These are phyloP conservation scores for Pluvianellus socialis DNA, from an alignment of 2,113 vertebrate genomes.

Conservation along the genomic window DNA sequence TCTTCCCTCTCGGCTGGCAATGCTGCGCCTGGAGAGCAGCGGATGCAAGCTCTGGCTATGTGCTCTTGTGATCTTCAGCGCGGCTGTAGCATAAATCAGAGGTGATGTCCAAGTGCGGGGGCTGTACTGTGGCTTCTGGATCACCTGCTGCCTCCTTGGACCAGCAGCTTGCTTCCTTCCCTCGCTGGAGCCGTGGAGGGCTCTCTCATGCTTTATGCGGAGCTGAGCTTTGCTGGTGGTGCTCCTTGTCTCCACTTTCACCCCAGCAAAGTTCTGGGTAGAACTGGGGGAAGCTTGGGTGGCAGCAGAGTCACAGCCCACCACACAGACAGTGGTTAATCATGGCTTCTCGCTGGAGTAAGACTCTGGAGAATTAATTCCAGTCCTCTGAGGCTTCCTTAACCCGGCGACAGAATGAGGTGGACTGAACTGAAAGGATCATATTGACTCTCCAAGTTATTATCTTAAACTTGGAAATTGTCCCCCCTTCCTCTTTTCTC, in stretches of 20 bases:
- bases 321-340: neutral
- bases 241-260: neutral
- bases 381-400: neutral
- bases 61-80: neutral
- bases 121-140: neutral
- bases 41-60: neutral
- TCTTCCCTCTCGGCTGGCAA: neutral
- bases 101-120: neutral
- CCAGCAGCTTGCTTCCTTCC: neutral
- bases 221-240: neutral
- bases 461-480: neutral
- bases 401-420: neutral
- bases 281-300: neutral
- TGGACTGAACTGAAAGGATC: neutral
- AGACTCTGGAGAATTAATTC: neutral
- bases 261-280: neutral
- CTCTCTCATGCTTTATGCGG: neutral
- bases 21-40: neutral
- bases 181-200: accelerated
- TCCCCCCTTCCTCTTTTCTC: neutral
- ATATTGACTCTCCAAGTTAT: neutral
- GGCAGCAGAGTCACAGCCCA: neutral
- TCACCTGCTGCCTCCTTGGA: neutral
- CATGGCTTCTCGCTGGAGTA: neutral
- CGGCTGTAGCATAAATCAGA: neutral